A percentile compares a stretch with the other conserved stretches of the same genome.
These are phyloP conservation scores for Marisa cornuarietis DNA, from an alignment of 1,140 invertebrate species.

Conservation along the genomic window DNA sequence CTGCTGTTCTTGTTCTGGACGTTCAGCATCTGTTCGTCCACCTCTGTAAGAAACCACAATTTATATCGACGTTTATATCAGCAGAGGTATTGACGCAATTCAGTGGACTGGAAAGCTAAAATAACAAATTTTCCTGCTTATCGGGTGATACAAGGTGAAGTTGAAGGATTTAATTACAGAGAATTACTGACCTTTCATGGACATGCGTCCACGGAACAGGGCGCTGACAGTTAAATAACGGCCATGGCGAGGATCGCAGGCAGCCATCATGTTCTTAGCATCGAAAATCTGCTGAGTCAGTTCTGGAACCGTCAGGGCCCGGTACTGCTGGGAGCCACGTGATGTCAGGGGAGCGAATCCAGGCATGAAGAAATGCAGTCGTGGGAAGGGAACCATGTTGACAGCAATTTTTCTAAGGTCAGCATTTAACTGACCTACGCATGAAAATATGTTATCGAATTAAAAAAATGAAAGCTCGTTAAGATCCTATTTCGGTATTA, in stretches of 20 bases:
- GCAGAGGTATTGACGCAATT: not conserved
- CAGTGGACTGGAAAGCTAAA: not conserved
- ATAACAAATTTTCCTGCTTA: not conserved
- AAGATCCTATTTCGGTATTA: not conserved
- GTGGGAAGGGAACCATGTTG: slow-evolving; percentile 96
- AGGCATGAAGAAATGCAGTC: slow-evolving; percentile 96
- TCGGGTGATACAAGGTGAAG: not conserved
- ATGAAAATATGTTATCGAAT: not conserved
- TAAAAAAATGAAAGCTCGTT: not conserved
- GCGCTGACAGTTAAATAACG: slow-evolving; percentile 80
- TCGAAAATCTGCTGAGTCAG: slow-evolving; percentile 78
- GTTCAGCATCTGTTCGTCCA: slow-evolving; percentile 80
- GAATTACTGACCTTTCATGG: slow-evolving; percentile 62
- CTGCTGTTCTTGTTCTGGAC: slow-evolving; percentile 77
- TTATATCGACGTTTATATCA: not conserved
- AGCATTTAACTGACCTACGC: slow-evolving; percentile 73
- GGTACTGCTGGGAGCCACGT: slow-evolving; percentile 69
- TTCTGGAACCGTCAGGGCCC: slow-evolving; percentile 80
- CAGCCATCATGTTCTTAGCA: slow-evolving; percentile 80
- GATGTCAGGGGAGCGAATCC: slow-evolving; percentile 95
- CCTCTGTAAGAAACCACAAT: slow-evolving; percentile 64
- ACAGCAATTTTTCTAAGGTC: slow-evolving; percentile 94
- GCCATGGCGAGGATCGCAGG: slow-evolving; percentile 72
- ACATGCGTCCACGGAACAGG: slow-evolving; percentile 69
- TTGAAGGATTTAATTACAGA: slow-evolving; percentile 66